Base-by-base conservation (phyloP, 2,113 vertebrate genomes). In the Thunnus thynnus region DNA sequence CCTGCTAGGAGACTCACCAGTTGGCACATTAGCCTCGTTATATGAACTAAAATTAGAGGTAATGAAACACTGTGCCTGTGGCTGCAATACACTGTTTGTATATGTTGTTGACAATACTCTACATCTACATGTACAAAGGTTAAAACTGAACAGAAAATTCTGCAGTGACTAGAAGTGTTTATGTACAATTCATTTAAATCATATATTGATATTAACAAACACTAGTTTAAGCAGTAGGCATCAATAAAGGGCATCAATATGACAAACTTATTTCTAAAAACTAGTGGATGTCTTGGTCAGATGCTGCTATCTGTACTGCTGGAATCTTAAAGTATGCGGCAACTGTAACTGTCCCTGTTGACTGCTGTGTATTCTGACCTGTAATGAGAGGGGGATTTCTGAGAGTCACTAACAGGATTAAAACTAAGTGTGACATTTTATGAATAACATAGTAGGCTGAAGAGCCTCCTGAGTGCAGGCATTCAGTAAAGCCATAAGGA, bases 321-420 rank as follows among this genome's bases (percentile, higher is more conserved):
- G n/a, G 8, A 25, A 30, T 44, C 4, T 50, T 50, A 27, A 47
- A 58, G n/a, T 67, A 18, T 16, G 13, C 46, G 32, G 32, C 36
- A 63, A 47, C 64, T 71, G 55, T 25, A 62, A 27, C 13, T 51
- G 46, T 41, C 36, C 18, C 20, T 68, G 67, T 75, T 50, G 65
- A 51, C 58, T 51, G 65, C 65, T 56, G 27, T 20, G 51, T 60
- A 66, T 58, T 74, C 68, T 73, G 41, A 82, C 75, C 36, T 69
- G 46, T 56, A 61, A 82, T 78, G 73, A 72, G 77, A 77, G 72
- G 27, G 20, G 50, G 47, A 61, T 76, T 86, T 83, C 58, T 56
- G 60, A 78, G 81, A 67, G 63, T 83, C 66, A 68, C 83, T 78
- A 84, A 87, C 72, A 44, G 76, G 89, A 83, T 90, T 82, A 84